Evolutionary conservation across 2,113 vertebrate genomes (phyloP).

Genomic region (Entomyzon cyanotis): DNA sequence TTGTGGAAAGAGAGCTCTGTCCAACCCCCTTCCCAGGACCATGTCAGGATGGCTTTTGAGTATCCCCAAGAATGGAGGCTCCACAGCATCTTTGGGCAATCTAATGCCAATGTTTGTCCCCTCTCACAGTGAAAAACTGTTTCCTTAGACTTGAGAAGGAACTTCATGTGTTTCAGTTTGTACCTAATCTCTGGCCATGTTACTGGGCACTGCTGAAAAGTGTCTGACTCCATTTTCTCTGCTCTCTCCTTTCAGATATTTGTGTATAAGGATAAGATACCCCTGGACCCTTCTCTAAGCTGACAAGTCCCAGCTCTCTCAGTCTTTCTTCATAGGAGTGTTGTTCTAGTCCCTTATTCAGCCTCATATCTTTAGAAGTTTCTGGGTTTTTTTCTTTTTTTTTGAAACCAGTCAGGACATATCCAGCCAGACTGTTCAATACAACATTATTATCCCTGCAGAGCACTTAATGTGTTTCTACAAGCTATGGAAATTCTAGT

Average conservation of each 20-base stretch:
- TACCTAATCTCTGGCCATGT: background rate
- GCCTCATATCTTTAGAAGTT: background rate
- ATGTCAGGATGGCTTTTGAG: background rate
- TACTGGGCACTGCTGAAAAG: background rate
- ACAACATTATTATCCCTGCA: background rate
- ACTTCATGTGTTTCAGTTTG: background rate
- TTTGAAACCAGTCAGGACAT: background rate
- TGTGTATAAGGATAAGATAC: background rate
- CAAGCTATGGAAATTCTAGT: background rate
- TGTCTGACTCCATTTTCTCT: background rate
- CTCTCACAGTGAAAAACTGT: background rate
- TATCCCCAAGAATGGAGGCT: background rate
- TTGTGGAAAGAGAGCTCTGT: background rate
- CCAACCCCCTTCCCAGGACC: background rate
- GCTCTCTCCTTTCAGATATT: background rate
- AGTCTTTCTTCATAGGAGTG: background rate
- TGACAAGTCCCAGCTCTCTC: background rate
- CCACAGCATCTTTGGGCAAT: background rate
- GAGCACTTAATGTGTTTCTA: background rate
- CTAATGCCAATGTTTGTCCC: background rate
- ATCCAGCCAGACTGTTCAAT: background rate
- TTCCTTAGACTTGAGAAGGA: background rate
- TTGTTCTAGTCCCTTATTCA: background rate
- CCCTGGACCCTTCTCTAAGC: background rate
- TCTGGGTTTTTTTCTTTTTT: background rate